Conservation (phyloP, 2,797 vertebrate genomes). For the Paguma larvata region DNA sequence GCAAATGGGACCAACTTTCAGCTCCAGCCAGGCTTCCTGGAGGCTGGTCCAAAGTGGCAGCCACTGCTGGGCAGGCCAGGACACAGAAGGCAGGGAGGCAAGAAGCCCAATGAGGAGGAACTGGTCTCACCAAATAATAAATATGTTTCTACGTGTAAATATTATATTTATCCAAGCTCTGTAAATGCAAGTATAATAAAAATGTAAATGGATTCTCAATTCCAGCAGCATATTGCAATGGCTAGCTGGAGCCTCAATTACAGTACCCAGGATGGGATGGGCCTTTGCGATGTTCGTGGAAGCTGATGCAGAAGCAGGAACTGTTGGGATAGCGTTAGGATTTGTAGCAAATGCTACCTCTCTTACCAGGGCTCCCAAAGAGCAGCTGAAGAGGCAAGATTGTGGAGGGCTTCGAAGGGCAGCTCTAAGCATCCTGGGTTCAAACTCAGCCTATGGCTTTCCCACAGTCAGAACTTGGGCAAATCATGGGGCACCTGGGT, state of each 20-base stretch:
- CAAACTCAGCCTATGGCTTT: neutral
- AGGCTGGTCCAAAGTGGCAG: neutral
- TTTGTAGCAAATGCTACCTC: neutral
- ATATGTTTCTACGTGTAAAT: neutral
- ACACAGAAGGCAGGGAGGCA: neutral
- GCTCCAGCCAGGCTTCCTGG: neutral
- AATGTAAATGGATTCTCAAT: neutral
- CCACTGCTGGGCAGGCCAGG: neutral
- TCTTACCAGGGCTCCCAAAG: neutral
- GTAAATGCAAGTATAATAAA: neutral
- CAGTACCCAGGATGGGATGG: neutral
- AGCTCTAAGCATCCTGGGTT: neutral
- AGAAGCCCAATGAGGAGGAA: neutral
- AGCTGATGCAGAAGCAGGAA: neutral
- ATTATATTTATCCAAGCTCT: neutral
- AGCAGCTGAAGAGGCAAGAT: neutral
- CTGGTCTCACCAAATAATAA: neutral
- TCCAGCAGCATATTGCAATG: neutral
- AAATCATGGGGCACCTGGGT: too few species aligned
- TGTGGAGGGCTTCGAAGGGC: neutral
- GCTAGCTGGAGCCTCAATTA: neutral
- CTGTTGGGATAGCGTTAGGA: neutral
- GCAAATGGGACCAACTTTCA: neutral
- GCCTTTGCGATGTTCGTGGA: neutral
- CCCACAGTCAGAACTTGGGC: neutral